A percentile compares a stretch with the other conserved stretches of the same genome.
phyloP scores from a whole-genome alignment of 2,888 invertebrate species.

The Calephelis perditalis region DNA sequence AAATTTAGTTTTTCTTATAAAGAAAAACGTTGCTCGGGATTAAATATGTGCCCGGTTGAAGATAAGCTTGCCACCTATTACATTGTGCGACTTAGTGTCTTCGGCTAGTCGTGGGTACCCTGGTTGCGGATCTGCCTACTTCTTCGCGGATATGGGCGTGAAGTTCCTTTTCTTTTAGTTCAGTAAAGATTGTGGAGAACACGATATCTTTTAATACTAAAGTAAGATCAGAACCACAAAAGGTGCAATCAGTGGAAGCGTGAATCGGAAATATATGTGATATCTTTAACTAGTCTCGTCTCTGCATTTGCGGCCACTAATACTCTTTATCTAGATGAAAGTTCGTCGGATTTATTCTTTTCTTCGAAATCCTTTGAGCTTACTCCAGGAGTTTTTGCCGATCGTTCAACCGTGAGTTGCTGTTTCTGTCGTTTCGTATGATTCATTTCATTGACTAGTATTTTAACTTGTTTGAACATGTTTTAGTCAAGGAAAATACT shows the following conservation, averaged over 20 bases:
- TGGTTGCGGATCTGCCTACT: no score
- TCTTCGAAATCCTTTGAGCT: constrained; percentile 9
- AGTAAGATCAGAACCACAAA: background rate
- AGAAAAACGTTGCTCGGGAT: no score
- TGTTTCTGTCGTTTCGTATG: constrained; percentile 2
- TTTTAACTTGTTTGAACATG: background rate
- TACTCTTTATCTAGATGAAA: constrained; percentile 9
- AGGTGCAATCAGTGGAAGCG: background rate
- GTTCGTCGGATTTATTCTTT: constrained; percentile 9
- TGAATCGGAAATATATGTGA: constrained; percentile 4
- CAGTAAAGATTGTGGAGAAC: no score
- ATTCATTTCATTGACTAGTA: background rate
- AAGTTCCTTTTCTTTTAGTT: no score
- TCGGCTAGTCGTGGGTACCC: no score
- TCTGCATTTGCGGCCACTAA: constrained; percentile 4
- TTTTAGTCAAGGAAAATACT: no score
- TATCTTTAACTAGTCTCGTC: constrained; percentile 6
- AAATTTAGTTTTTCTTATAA: no score
- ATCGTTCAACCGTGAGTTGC: constrained; percentile 6
- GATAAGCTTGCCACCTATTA: no score
- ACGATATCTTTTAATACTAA: no score
- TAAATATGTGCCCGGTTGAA: no score
- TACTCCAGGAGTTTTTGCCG: background rate
- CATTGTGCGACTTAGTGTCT: no score
- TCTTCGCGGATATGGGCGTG: no score